Base-by-base conservation (phyloP, 2,113 vertebrate genomes). In the Lagopus leucura region DNA sequence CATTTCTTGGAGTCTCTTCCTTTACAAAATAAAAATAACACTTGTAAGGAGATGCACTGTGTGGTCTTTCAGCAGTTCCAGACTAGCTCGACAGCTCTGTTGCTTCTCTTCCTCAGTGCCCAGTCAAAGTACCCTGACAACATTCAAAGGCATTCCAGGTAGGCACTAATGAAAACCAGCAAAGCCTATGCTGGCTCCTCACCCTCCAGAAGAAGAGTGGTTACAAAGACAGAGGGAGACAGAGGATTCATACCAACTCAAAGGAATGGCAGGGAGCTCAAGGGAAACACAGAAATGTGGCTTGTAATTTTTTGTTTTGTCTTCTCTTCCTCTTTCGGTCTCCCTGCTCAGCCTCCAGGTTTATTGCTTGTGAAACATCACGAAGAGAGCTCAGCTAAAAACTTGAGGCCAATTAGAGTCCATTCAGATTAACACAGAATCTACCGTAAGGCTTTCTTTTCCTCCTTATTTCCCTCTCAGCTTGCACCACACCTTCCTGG, bases 321-420 rank as follows among this genome's bases (percentile, higher is more conserved):
- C 28, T 77, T 72, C 63, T 63, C 47, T 77, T 78, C 30, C 47
- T 21, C 45, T 34, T 72, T 34, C 17, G 36, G 14, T 16, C 43
- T 24, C 14, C 22, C 50, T 8, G 5, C 19, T 42, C 40, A 38
- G 13, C 25, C 25, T 22, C 60, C 38, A 73, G 63, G 16, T 88
- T 87, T 83, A 88, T 34, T 79, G 36, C 50, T 71, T 78, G 60
- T 74, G 90, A 94, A 95, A 83, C 32, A 55, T 28, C 65, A 69
- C 27, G 34, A 88, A 90, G 43, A 81, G 45, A 91, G 73, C 2
- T 1, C 38, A 83, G 55, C 19, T 81, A 47, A 96, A 92, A 60
- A 77, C 11, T 47, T 43, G 65, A 57, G 40, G 34, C n/a, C 65
- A 88, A 61, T 93, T 81, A 83, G 10, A 8, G 25, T 67, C 57